Evolutionary conservation across 2,113 vertebrate genomes (phyloP).

Genomic region (Trogon surrucura): DNA sequence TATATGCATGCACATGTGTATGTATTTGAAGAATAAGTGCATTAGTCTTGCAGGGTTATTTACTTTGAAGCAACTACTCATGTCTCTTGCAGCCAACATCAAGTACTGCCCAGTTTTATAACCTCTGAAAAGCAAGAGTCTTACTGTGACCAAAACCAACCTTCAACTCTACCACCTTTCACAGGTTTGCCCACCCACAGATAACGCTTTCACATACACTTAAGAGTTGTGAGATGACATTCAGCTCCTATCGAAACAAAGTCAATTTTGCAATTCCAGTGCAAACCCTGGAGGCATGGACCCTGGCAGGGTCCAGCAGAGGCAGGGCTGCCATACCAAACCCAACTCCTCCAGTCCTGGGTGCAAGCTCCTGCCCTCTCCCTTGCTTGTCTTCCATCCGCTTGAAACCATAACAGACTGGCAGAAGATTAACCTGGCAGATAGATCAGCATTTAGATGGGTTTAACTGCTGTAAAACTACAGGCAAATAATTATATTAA

Average conservation of each 20-base stretch:
- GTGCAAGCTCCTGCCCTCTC: background rate
- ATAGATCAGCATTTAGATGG: background rate
- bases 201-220: background rate
- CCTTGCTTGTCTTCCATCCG: background rate
- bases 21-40: background rate
- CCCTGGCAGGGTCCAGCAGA: background rate
- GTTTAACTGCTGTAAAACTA: background rate
- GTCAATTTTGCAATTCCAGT: background rate
- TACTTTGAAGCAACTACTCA: background rate
- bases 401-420: background rate
- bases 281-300: background rate
- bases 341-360: background rate
- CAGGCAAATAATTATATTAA: background rate
- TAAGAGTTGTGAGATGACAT: background rate
- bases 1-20: accelerated
- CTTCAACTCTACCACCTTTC: background rate
- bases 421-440: background rate
- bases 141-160: background rate
- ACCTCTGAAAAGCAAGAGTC: background rate
- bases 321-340: background rate
- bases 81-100: background rate
- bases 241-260: background rate
- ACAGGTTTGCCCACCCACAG: background rate
- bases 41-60: background rate
- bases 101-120: background rate